Evolutionary conservation across 1,140 invertebrate species (phyloP), one percentile per base, ranked within the genome.

Genomic region (Trichonephila clavata): DNA sequence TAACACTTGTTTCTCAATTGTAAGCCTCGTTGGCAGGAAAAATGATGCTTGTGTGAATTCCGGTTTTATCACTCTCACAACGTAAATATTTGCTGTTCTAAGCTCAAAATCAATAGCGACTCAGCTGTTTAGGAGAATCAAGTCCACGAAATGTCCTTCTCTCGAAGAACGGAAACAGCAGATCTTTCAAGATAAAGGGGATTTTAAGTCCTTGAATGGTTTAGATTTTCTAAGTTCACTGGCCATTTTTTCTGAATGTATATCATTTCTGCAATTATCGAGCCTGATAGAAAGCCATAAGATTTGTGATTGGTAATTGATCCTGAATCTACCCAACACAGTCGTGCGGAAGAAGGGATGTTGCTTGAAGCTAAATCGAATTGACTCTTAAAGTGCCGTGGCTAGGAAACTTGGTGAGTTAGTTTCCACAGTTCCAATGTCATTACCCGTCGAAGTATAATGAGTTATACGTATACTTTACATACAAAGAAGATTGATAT

Each of bases 1-100:
- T 77, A 77, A 16, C 71, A 77, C 71, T 32, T 77, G 27, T 77
- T 39, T 18, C 71, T 77, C 71, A 77, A 77, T 77, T 32, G 71
- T 77, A 32, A 39, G 32, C 50, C 27, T 77, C 16, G 3, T 18
- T 21, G 13, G 0, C 6, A 18, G 6, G 71, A 39, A 77, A 63
- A 21, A 63, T 63, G 71, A 18, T 77, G 71, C 27, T 77, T 14
- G 71, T 20, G 71, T 39, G 27, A 18, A 18, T 39, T 39, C 27
- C 27, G 0, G 10, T 71, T 39, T 77, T 77, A 77, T 77, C 71
- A 14, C 27, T 77, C 27, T 77, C 32, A 14, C 71, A 32, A 32
- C 71, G 71, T 77, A 77, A 77, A 77, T 77, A 77, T 77, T 77
- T 77, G 71, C 71, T 77, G 24, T 18, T 39, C 71, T 77, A 27